A percentile compares a stretch with the other conserved stretches of the same genome.
Conservation (phyloP, 2,888 invertebrate species). For the Dendrolimus houi region DNA sequence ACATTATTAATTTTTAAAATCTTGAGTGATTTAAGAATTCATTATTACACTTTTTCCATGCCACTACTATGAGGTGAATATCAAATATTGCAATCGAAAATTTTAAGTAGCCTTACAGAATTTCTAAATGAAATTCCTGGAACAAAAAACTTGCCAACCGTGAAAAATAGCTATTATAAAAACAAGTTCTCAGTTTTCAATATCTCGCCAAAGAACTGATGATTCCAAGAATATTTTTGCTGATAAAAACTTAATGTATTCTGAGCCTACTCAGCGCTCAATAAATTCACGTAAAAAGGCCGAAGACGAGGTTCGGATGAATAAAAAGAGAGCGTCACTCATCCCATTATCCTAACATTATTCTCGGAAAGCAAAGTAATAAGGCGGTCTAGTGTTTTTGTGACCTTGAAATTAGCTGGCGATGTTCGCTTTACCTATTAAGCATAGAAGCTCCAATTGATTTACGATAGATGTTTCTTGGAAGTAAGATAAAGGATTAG, state of each 20-base stretch:
- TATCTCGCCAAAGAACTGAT: not conserved
- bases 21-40: no score
- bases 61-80: no score
- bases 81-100: no score
- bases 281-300: slow-evolving; percentile 3
- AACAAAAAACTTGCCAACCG: no score
- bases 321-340: not conserved
- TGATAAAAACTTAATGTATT: slow-evolving; percentile 11
- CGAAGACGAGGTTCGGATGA: not conserved
- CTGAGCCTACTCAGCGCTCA: slow-evolving; percentile 15
- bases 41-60: no score
- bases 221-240: not conserved
- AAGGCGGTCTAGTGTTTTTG: not conserved
- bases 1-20: no score
- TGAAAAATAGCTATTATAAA: not conserved
- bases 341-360: not conserved
- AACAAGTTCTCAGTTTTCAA: not conserved
- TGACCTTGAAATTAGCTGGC: not conserved
- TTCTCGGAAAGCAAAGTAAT: not conserved
- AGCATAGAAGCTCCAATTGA: no score
- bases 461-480: no score
- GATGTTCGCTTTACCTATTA: not conserved
- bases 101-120: no score
- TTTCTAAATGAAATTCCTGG: no score
- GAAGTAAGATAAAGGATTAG: no score